These are phyloP conservation scores for Leptodactylus fuscus DNA, from an alignment of 2,113 vertebrate species.

Conservation along the genomic window DNA sequence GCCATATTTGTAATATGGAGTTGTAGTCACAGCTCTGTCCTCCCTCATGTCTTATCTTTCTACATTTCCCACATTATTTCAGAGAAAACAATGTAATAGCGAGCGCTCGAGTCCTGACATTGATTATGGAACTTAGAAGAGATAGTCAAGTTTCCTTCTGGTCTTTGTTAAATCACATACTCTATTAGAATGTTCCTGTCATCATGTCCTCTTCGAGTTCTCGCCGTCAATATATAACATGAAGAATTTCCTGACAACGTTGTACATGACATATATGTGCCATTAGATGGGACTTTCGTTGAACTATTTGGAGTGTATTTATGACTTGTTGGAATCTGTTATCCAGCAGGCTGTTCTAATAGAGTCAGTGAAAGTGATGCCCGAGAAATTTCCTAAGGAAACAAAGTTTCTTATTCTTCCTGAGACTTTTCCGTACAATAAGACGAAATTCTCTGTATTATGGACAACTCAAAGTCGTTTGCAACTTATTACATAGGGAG, in stretches of 20 bases:
- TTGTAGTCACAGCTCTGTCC: not conserved
- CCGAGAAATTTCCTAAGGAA: not conserved
- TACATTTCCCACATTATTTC: conserved; percentile 4
- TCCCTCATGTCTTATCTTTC: not conserved
- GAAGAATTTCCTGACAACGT: conserved; percentile 22
- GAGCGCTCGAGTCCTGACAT: not conserved
- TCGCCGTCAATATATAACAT: not conserved
- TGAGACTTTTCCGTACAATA: not conserved
- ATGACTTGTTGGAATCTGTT: conserved; percentile 19
- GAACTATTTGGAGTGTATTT: not conserved
- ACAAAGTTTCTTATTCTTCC: not conserved
- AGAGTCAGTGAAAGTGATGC: not conserved
- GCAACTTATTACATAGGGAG: too few species aligned
- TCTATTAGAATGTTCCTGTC: conserved; percentile 22
- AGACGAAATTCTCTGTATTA: too few species aligned
- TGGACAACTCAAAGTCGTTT: too few species aligned
- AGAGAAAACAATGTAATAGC: not conserved
- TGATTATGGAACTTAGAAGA: not conserved
- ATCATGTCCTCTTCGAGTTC: not conserved
- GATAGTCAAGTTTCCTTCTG: conserved; percentile 29
- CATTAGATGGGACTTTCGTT: conserved; percentile 9
- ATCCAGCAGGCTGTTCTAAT: conserved; percentile 18
- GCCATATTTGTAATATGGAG: not conserved
- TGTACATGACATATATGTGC: conserved; percentile 1
- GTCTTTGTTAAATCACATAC: conserved; percentile 30